Evolutionary conservation across 2,113 vertebrate species (phyloP).

Genomic region (Pelecanoides urinatrix): DNA sequence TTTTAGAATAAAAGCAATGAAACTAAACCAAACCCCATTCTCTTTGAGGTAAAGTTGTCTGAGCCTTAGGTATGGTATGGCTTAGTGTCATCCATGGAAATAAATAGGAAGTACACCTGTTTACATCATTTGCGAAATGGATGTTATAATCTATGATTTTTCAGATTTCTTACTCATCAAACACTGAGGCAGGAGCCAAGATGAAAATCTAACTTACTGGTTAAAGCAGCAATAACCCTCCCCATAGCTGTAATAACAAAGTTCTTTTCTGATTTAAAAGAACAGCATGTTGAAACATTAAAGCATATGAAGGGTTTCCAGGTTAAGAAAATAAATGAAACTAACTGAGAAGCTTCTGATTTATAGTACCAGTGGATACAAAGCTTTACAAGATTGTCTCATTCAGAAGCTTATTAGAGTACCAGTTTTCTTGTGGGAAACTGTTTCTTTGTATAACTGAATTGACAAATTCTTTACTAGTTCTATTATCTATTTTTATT

Average conservation of each 20-base stretch:
- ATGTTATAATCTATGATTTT: not conserved
- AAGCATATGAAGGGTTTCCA: conserved; percentile 44
- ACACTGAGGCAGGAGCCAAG: not conserved
- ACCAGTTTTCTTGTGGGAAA: conserved; percentile 55
- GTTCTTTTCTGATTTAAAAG: not conserved
- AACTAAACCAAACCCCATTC: not conserved
- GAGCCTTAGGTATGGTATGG: not conserved
- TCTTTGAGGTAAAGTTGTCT: not conserved
- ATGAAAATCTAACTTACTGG: not conserved
- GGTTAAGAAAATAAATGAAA: conserved; percentile 29
- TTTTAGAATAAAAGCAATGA: not conserved
- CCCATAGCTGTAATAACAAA: not conserved
- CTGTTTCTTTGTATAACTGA: conserved; percentile 41
- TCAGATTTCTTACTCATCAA: not conserved
- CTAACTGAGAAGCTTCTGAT: conserved; percentile 30
- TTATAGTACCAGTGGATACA: not conserved
- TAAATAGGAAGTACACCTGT: not conserved
- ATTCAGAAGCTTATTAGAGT: conserved; percentile 39
- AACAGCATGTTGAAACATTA: conserved; percentile 34
- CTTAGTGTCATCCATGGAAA: not conserved
- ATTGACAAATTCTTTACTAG: conserved; percentile 43
- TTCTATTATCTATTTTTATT: conserved; percentile 19
- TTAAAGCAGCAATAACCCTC: not conserved
- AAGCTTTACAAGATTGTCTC: conserved; percentile 46
- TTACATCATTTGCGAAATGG: not conserved